These are phyloP conservation scores for Tragelaphus oryx DNA, from an alignment of 2,797 vertebrate species.

Conservation along the genomic window DNA sequence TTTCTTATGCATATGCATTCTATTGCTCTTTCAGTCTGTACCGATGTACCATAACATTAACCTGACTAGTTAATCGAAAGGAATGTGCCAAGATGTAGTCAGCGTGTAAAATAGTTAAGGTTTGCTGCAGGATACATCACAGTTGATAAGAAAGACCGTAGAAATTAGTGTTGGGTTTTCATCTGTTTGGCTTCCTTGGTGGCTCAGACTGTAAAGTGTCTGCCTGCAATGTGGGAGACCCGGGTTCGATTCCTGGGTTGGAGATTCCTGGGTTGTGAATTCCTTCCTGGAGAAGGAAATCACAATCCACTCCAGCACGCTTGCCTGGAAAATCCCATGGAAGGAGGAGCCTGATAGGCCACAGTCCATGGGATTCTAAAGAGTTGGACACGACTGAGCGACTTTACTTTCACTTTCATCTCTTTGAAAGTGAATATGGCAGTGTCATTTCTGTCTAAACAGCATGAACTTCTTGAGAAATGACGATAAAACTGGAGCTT, in stretches of 20 bases:
- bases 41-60: slow-evolving; percentile 29
- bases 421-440: slow-evolving; percentile 36
- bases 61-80: not conserved
- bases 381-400: too few species aligned
- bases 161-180: not conserved
- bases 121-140: not conserved
- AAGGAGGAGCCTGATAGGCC: too few species aligned
- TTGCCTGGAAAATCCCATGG: too few species aligned
- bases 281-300: too few species aligned
- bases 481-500: not conserved
- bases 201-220: too few species aligned
- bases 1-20: slow-evolving; percentile 63
- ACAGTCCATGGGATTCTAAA: too few species aligned
- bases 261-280: too few species aligned
- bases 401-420: not conserved
- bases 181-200: not conserved
- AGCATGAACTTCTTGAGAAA: not conserved
- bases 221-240: too few species aligned
- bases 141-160: slow-evolving; percentile 16
- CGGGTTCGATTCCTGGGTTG: too few species aligned
- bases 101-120: not conserved
- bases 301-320: too few species aligned
- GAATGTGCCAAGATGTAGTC: not conserved
- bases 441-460: slow-evolving; percentile 36
- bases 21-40: slow-evolving; percentile 39